These are phyloP conservation scores for Rhinatrema bivittatum DNA, from an alignment of 2,797 vertebrate species.

Conservation along the genomic window DNA sequence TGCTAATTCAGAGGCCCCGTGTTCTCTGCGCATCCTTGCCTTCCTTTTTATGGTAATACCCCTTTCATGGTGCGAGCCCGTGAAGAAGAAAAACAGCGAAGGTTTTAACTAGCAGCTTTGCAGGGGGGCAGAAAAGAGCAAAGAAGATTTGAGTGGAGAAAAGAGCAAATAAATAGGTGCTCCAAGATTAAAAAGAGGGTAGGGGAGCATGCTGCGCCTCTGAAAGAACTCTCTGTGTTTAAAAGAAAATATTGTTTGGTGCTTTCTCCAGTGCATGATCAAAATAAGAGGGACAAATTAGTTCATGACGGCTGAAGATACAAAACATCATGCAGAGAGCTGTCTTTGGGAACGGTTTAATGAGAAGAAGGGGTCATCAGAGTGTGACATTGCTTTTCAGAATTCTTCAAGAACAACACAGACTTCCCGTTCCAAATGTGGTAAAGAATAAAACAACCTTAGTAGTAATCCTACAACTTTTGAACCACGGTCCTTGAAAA, in stretches of 20 bases:
- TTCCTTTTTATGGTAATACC: constrained; percentile 69
- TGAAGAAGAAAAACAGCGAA: constrained; percentile 62
- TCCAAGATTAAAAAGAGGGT: constrained; percentile 87
- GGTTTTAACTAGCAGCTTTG: constrained; percentile 71
- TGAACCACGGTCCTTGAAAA: constrained; percentile 72
- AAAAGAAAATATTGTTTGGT: constrained; percentile 80
- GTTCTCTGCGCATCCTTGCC: constrained; percentile 44
- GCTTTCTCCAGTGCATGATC: constrained; percentile 79
- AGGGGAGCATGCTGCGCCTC: constrained; percentile 77
- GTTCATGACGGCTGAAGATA: constrained; percentile 82
- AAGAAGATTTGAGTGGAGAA: constrained; percentile 82
- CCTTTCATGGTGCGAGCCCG: constrained; percentile 77
- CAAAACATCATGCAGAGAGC: constrained; percentile 83
- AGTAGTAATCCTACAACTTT: constrained; percentile 74
- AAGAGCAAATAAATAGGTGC: constrained; percentile 96
- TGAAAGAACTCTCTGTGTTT: constrained; percentile 77
- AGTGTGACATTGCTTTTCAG: constrained; percentile 78
- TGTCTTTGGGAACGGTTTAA: constrained; percentile 95
- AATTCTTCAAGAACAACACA: constrained; percentile 80
- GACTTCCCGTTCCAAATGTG: constrained; percentile 77
- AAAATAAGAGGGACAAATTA: constrained; percentile 84
- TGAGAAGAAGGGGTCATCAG: constrained; percentile 85
- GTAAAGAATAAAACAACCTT: constrained; percentile 77
- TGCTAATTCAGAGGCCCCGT: constrained; percentile 53
- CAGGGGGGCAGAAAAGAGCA: constrained; percentile 73